Percentiles rank a stretch among this genome's conserved stretches.
Evolutionary conservation across 2,797 vertebrate genomes (phyloP).

Genomic region (Erethizon dorsatum): DNA sequence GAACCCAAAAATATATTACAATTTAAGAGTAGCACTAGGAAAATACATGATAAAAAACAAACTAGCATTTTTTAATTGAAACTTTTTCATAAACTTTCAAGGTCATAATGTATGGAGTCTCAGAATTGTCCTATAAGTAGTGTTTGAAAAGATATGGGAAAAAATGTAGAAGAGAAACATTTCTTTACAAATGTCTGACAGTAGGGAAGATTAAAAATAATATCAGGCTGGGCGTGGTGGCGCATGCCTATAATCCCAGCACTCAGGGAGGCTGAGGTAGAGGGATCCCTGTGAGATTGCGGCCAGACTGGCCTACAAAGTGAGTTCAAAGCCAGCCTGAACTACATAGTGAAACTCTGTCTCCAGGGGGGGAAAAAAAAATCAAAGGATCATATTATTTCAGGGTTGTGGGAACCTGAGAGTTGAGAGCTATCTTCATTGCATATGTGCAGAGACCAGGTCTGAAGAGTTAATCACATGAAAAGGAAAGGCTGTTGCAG

Average conservation of each 20-base stretch:
- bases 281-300: background rate
- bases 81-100: background rate
- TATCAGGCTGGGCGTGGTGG: background rate
- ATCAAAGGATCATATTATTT: background rate
- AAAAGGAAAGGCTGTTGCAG: background rate
- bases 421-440: background rate
- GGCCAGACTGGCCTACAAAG: background rate
- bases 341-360: background rate
- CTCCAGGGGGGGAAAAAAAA: background rate
- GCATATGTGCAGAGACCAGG: background rate
- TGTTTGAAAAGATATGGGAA: conserved; percentile 24
- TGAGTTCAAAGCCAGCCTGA: no score
- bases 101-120: background rate
- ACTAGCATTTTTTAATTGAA: background rate
- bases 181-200: background rate
- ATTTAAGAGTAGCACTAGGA: background rate
- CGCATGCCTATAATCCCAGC: background rate
- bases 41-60: background rate
- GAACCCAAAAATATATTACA: background rate
- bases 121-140: background rate
- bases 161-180: background rate
- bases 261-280: background rate
- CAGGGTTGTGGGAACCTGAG: background rate
- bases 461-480: background rate
- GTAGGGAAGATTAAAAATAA: background rate